Evolutionary conservation across 2,113 vertebrate species (phyloP).

Genomic region (Neotragus moschatus): DNA sequence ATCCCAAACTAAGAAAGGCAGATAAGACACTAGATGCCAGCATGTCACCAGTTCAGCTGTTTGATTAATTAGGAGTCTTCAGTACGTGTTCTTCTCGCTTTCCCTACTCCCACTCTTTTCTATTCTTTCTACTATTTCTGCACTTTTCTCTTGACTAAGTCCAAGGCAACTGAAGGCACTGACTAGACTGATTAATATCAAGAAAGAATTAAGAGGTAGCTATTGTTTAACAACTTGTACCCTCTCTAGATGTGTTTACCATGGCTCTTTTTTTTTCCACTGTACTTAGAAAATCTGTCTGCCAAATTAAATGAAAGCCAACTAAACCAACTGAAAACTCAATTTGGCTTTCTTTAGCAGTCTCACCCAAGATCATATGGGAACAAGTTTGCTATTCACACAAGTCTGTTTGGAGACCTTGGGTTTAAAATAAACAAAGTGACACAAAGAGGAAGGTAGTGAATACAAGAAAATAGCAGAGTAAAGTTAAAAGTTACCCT

Average conservation of each 20-base stretch:
- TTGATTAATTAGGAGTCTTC: conserved; percentile 11
- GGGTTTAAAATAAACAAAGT: conserved; percentile 27
- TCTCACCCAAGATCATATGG: not conserved
- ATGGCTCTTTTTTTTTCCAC: not conserved
- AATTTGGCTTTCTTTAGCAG: conserved; percentile 16
- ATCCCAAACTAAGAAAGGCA: conserved; percentile 5
- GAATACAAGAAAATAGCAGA: conserved; percentile 13
- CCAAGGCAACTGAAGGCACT: not conserved
- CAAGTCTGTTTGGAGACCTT: conserved; percentile 16
- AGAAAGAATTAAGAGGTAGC: conserved; percentile 30
- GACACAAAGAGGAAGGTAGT: not conserved
- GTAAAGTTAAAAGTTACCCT: not conserved
- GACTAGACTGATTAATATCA: not conserved
- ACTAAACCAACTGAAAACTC: not conserved
- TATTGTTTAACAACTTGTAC: conserved; percentile 12
- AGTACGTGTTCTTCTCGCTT: not conserved
- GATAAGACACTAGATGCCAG: not conserved
- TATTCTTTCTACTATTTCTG: not conserved
- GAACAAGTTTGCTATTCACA: not conserved
- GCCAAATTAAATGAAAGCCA: conserved; percentile 38
- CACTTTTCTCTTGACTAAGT: not conserved
- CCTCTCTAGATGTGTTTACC: not conserved
- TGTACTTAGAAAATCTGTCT: conserved; percentile 18
- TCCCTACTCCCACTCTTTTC: not conserved
- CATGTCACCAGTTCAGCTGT: not conserved